Base-by-base conservation (phyloP, 2,113 vertebrate genomes). In the Lophius piscatorius region DNA sequence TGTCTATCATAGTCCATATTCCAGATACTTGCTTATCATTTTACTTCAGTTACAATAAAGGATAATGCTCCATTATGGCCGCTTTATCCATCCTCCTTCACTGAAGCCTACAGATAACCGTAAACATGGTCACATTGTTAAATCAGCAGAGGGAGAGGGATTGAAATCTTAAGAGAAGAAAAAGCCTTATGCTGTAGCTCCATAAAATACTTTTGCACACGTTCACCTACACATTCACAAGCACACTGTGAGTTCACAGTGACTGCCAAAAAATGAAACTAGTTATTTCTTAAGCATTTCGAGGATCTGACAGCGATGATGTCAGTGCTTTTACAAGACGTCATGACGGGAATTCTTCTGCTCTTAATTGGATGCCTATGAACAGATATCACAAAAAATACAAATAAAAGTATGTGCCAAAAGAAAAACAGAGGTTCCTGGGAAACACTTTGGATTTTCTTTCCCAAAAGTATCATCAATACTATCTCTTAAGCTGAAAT, bases 71-170 rank as follows among this genome's bases (percentile, higher is more conserved):
- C 12, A 4, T 46, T 59, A 18, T 45, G 67, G 54, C 55, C 41
- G 61, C 33, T 14, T 63, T 71, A 71, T 76, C 55, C 40, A 69
- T 81, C 49, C 51, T 65, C n/a, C 45, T 45, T 17, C 47, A 61
- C 59, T 23, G 21, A 14, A 31, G 50, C 48, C 69, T 39, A 35
- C 33, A 59, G 36, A 58, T 79, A 50, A 61, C 36, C 8, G 28
- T 81, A 78, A 74, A 59, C 65, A 62, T 71, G 74, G 68, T 62
- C 64, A 64, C 47, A 49, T 73, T 50, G 48, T 82, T 69, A 76
- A 67, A 76, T 20, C 6, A 70, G 64, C 34, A 48, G 23, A 63
- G 49, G 22, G 57, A 24, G 21, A 46, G 33, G 35, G 41, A 56
- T 21, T 20, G 56, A 62, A 61, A 50, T 34, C 35, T 72, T 31